Base-by-base conservation (phyloP, 2,888 invertebrate genomes). In the Phyllotreta cruciferae region DNA sequence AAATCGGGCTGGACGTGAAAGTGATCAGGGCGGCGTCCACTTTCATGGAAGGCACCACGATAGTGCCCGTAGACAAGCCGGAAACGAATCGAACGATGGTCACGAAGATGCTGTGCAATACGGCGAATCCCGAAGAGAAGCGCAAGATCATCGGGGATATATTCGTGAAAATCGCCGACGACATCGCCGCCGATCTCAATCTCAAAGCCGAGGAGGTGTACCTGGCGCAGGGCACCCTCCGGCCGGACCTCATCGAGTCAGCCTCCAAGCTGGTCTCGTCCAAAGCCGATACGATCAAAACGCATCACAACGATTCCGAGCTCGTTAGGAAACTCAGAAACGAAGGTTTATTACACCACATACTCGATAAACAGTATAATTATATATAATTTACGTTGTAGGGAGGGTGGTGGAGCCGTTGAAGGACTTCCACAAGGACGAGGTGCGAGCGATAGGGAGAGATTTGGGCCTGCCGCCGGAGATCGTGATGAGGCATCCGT, bases 271-370 rank as follows among this genome's bases (percentile, higher is more conserved):
- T 95, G 75, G 80, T 74, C n/a, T 96, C 92, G 72, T 85, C 81
- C 73, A 93, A 93, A 83, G 99, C 99, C 0, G 94, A 96, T 75
- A 92, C 92, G 35, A 99, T 99, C 78, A 99, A 99, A 84, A 99
- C 99, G 34, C 99, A 99, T 82, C 99, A 99, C 85, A 99, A 99
- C 82, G 99, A 99, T 82, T 97, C 96, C 8, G 96, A 95, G 78
- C 85, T 98, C 62, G 96, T 99, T 62, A 85, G 97, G 63, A 80
- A 81, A 66, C 85, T 87, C 73, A 83, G 94, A 72, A 84, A 84
- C 61, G 85, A 89, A 62, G 96, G 70, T 68, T 62, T 44, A 6
- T 24, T 24, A 24, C 24, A 24, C 24, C 24, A n/a, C n/a, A n/a
- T n/a, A n/a, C n/a, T n/a, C n/a, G n/a, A n/a, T n/a, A n/a, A n/a